phyloP scores from a whole-genome alignment of 2,113 vertebrate species.

The Chrysemys picta region DNA sequence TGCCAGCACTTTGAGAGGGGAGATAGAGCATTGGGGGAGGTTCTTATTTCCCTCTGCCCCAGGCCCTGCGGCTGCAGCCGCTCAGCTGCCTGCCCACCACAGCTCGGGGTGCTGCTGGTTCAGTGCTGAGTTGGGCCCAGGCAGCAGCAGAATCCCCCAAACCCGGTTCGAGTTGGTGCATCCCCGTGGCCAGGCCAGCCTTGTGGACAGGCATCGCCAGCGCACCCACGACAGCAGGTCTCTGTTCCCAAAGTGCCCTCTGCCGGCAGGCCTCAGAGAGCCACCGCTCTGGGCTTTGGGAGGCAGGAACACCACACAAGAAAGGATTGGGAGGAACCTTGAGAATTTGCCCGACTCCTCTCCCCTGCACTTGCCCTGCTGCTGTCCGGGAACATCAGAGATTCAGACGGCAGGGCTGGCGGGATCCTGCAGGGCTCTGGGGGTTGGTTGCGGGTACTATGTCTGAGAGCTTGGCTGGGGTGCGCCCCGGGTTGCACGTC shows the following conservation, averaged over 20 bases:
- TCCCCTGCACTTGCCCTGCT: fast-evolving
- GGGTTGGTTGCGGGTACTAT: fast-evolving
- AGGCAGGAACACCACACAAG: too few species aligned
- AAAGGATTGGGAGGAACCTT: neutral
- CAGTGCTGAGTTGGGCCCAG: neutral
- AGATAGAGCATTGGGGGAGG: slow-evolving; percentile 1
- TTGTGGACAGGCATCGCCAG: too few species aligned
- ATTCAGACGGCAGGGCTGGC: neutral
- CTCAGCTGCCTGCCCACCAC: neutral
- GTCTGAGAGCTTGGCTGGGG: fast-evolving
- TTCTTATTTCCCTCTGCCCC: slow-evolving; percentile 11
- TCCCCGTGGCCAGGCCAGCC: neutral
- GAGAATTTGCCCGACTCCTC: neutral
- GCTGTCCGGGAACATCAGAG: fast-evolving
- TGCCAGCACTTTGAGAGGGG: slow-evolving; percentile 66
- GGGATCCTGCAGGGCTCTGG: neutral
- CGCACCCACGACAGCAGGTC: neutral
- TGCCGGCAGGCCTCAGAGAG: neutral
- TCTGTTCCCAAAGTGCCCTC: neutral
- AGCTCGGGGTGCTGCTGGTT: neutral
- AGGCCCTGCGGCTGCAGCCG: neutral
- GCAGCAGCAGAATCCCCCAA: neutral
- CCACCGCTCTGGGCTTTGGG: neutral
- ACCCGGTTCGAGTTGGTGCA: neutral
- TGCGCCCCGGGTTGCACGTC: fast-evolving